These are phyloP conservation scores for Colletes latitarsis DNA, from an alignment of 1,140 invertebrate species.

Conservation along the genomic window DNA sequence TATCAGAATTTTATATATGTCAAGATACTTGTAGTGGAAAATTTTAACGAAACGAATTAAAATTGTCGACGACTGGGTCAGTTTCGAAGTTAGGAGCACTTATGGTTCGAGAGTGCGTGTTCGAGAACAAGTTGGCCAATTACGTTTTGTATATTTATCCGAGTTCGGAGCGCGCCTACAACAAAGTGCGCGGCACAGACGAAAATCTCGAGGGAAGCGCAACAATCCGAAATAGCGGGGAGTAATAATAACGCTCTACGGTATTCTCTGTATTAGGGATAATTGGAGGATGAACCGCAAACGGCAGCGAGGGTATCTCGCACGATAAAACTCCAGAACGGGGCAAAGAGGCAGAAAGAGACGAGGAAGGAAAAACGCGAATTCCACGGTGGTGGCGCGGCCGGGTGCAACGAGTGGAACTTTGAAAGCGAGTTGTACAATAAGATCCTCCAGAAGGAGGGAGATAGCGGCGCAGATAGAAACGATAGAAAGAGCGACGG, in stretches of 20 bases:
- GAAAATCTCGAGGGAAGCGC: conserved; percentile 32
- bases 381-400: conserved; percentile 59
- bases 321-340: conserved; percentile 58
- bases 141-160: not conserved
- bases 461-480: conserved; percentile 40
- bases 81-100: too few species aligned
- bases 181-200: conserved; percentile 27
- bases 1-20: too few species aligned
- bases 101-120: too few species aligned
- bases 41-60: too few species aligned
- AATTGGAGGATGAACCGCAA: conserved; percentile 71
- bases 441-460: conserved; percentile 44
- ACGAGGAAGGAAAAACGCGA: conserved; percentile 59
- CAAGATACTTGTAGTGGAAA: too few species aligned
- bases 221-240: conserved; percentile 57
- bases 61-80: too few species aligned
- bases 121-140: not conserved
- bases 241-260: conserved; percentile 68
- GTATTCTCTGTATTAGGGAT: conserved; percentile 70
- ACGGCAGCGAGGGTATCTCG: conserved; percentile 59
- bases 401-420: conserved; percentile 60
- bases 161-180: conserved; percentile 1
- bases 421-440: conserved; percentile 60
- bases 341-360: conserved; percentile 1
- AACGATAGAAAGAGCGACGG: conserved; percentile 29